These are phyloP conservation scores for Eurosta solidaginis DNA, from an alignment of 1,140 invertebrate genomes.

Conservation along the genomic window DNA sequence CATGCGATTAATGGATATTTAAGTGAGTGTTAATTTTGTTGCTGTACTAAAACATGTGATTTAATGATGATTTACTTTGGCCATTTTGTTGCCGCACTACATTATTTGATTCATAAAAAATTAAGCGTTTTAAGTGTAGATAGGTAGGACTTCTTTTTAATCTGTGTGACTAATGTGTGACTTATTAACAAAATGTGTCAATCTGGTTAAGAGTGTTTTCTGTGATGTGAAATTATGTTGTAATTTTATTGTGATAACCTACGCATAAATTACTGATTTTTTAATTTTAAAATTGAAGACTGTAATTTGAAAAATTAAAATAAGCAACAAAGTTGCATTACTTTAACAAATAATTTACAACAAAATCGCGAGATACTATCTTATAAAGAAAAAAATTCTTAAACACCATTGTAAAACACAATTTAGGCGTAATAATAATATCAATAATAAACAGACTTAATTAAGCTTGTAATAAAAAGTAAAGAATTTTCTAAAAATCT, in stretches of 20 bases:
- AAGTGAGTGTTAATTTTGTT: slow-evolving; percentile 34
- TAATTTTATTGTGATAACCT: slow-evolving; percentile 23
- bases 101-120: slow-evolving; percentile 29
- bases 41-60: background rate
- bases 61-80: slow-evolving; percentile 16
- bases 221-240: slow-evolving; percentile 1
- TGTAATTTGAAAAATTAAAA: background rate
- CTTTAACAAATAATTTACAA: background rate
- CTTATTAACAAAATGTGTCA: background rate
- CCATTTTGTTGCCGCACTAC: slow-evolving; percentile 17
- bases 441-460: background rate
- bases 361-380: background rate
- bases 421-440: background rate
- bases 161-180: background rate
- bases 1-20: slow-evolving; percentile 32
- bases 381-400: background rate
- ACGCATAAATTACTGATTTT: slow-evolving; percentile 18
- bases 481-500: background rate
- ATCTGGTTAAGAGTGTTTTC: background rate
- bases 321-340: background rate
- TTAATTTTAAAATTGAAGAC: slow-evolving; percentile 21
- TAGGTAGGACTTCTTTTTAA: background rate
- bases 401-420: background rate
- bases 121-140: slow-evolving; percentile 18
- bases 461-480: background rate